These are phyloP conservation scores for Cotesia vestalis DNA, from an alignment of 1,140 invertebrate species.

Conservation along the genomic window DNA sequence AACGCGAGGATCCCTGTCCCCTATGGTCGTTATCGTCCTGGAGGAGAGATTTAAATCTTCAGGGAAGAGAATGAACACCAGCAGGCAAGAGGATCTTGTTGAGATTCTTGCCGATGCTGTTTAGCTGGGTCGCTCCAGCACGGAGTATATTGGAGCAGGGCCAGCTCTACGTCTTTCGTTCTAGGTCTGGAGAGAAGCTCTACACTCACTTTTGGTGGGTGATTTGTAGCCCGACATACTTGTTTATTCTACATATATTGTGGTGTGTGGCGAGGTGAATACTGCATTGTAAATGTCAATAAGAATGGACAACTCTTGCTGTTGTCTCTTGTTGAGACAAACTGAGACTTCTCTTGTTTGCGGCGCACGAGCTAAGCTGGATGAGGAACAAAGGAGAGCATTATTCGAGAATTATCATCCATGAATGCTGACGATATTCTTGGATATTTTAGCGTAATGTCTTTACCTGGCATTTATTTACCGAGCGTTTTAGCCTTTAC, in stretches of 20 bases:
- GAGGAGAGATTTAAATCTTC: conserved; percentile 1
- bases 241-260: neutral
- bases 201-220: conserved; percentile 42
- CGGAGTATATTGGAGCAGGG: conserved; percentile 45
- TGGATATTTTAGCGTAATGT: too few relatives aligned
- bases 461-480: too few relatives aligned
- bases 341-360: conserved; percentile 44
- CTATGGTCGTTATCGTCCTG: neutral
- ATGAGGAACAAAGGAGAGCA: conserved; percentile 34
- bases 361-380: conserved; percentile 31
- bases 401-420: conserved; percentile 39
- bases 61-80: conserved; percentile 18
- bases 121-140: neutral
- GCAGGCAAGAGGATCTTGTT: conserved; percentile 49
- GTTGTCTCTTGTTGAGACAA: conserved; percentile 32
- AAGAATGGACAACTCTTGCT: conserved; percentile 46
- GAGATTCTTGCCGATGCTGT: conserved; percentile 19
- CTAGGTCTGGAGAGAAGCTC: conserved; percentile 46
- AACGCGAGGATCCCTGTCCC: too few relatives aligned
- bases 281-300: conserved; percentile 34
- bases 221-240: conserved; percentile 38
- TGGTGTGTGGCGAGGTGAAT: conserved; percentile 4
- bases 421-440: conserved; percentile 6
- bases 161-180: conserved; percentile 42
- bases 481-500: too few relatives aligned